Conservation (phyloP, 2,888 invertebrate species). For the Heliconius sara region DNA sequence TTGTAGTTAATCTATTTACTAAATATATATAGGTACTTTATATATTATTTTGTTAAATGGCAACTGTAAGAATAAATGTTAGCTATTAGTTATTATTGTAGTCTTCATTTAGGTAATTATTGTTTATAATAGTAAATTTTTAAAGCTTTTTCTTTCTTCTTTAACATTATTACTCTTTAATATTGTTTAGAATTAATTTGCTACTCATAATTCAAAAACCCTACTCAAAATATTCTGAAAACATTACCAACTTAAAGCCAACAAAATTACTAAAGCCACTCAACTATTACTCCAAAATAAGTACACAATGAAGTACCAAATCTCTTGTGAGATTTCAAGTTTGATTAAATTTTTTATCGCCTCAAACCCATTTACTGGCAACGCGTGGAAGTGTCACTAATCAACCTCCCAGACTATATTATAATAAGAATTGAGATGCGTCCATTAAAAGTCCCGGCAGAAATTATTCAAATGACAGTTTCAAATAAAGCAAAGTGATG, state of each 20-base stretch:
- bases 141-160: not conserved
- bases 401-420: conserved; percentile 42
- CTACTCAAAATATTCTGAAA: not conserved
- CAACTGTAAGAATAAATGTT: too few species aligned
- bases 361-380: conserved; percentile 34
- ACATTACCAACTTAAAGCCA: not conserved
- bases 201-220: not conserved
- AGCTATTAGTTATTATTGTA: too few species aligned
- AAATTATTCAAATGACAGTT: conserved; percentile 46
- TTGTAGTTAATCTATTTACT: not conserved
- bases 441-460: conserved; percentile 45
- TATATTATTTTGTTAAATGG: too few species aligned
- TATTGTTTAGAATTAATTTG: not conserved
- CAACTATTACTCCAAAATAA: not conserved
- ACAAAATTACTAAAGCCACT: not conserved
- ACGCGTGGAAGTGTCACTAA: conserved; percentile 43
- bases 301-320: not conserved
- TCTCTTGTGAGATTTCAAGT: not conserved
- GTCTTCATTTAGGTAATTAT: not conserved
- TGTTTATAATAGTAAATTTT: not conserved
- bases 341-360: conserved; percentile 29
- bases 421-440: conserved; percentile 41
- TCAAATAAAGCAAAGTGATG: conserved; percentile 37
- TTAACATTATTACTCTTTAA: not conserved
- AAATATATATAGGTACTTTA: too few species aligned